Percentiles rank a stretch among this genome's conserved stretches.
phyloP scores from a whole-genome alignment of 1,140 invertebrate genomes.

The Diorhabda carinulata region DNA sequence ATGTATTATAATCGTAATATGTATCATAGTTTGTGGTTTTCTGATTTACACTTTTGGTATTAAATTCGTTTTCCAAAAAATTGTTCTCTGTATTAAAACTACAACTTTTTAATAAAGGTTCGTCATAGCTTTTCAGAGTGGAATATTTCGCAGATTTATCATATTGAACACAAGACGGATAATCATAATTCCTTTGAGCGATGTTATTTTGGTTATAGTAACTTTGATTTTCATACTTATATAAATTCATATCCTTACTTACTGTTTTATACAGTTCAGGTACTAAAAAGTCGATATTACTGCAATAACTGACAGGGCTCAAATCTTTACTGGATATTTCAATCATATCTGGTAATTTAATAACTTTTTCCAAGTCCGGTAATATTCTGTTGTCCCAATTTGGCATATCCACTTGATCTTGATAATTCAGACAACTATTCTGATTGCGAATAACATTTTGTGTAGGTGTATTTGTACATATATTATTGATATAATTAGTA shows the following conservation, averaged over 20 bases:
- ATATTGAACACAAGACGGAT: constrained; percentile 39
- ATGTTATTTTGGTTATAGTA: constrained; percentile 26
- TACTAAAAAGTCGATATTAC: constrained; percentile 31
- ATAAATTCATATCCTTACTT: constrained; percentile 26
- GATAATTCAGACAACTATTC: background rate
- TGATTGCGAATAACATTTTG: background rate
- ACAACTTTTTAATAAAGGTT: constrained; percentile 16
- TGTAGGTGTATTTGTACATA: background rate
- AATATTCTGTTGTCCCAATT: constrained; percentile 10
- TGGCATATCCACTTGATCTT: constrained; percentile 8
- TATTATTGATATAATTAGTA: no score
- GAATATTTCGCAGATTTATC: constrained; percentile 29
- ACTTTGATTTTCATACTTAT: constrained; percentile 30
- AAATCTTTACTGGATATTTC: constrained; percentile 39
- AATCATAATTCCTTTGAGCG: constrained; percentile 32
- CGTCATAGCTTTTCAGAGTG: constrained; percentile 26
- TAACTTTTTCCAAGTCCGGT: constrained; percentile 12
- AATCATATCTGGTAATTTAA: constrained; percentile 33
- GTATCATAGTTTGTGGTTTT: constrained; percentile 1
- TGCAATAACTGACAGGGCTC: constrained; percentile 38
- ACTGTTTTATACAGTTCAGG: constrained; percentile 28
- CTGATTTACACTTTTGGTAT: constrained; percentile 1
- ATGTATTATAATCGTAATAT: constrained; percentile 1
- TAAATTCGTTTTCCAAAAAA: background rate
- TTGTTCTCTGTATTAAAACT: constrained; percentile 4